Evolutionary conservation across 2,797 vertebrate genomes (phyloP).

Genomic region (Halcyon chelicuti): DNA sequence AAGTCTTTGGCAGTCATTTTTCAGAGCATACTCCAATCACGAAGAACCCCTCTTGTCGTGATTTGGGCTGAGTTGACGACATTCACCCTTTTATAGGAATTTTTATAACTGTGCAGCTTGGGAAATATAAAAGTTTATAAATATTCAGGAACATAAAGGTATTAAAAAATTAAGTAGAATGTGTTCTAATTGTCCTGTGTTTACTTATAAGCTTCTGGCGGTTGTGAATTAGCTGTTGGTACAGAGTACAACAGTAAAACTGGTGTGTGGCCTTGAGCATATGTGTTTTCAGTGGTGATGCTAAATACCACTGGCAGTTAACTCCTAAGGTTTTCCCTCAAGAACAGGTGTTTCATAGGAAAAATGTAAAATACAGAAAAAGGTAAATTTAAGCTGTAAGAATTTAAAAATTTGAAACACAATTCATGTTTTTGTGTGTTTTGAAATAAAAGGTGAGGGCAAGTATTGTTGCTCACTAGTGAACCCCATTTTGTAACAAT

Average conservation of each 20-base stretch:
- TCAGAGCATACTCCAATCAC: neutral
- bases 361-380: neutral
- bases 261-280: neutral
- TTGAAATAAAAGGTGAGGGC: neutral
- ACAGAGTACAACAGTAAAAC: neutral
- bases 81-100: neutral
- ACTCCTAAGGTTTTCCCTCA: neutral
- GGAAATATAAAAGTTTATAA: neutral
- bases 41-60: neutral
- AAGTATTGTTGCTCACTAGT: neutral
- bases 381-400: neutral
- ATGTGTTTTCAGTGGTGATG: rapidly evolving
- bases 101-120: neutral
- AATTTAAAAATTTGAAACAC: neutral
- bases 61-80: neutral
- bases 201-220: neutral
- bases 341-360: neutral
- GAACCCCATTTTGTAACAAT: neutral
- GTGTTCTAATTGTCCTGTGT: neutral
- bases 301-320: neutral
- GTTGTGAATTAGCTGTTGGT: neutral
- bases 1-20: neutral
- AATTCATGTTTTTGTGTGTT: neutral
- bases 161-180: neutral
- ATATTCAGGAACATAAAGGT: neutral